Base-by-base conservation (phyloP, 2,113 vertebrate species). In the Saccopteryx leptura region DNA sequence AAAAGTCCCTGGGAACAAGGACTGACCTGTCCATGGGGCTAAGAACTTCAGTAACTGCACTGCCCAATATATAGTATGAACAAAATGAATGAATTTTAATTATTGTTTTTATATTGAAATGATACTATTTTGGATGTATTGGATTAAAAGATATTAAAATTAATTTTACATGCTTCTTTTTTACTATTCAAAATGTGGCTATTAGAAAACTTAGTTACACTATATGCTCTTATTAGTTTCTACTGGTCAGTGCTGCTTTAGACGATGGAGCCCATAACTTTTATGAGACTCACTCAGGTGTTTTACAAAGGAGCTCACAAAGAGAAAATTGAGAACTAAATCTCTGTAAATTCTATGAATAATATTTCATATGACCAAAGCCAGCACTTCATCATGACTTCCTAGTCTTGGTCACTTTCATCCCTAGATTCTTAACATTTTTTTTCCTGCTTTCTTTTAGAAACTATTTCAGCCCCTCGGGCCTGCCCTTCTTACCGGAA, bases 81-180 rank as follows among this genome's bases (percentile, higher is more conserved):
- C 39, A 80, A 87, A 48, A 17, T 56, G 28, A 83, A 58, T 58
- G 21, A 23, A 31, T 28, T 81, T 79, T 60, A 1, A 19, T 79
- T 79, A 58, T 28, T 56, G 8, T 23, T n/a, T 69, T 4, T n/a
- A 39, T 31, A 7, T 61, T 87, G 58, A 76, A 90, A 65, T 84
- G 18, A 79, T 83, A 31, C 33, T 66, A 8, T 72, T 83, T 88
- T 79, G 81, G 39, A n/a, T 48, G 50, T 33, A 60, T 10, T 33
- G 14, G 13, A 10, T 19, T 74, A 65, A 72, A 63, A 80, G 31
- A 13, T 69, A 48, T 63, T 18, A 60, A 61, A 66, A 68, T 76
- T 71, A 46, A 82, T 48, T 89, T 93, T 24, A 56, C 3, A 11
- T 76, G 17, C 1, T 76, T 93, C 15, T 82, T 88, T 88, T 76